A percentile compares a stretch with the other conserved stretches of the same genome.
phyloP scores from a whole-genome alignment of 2,888 invertebrate species.

The Leucozona laternaria region DNA sequence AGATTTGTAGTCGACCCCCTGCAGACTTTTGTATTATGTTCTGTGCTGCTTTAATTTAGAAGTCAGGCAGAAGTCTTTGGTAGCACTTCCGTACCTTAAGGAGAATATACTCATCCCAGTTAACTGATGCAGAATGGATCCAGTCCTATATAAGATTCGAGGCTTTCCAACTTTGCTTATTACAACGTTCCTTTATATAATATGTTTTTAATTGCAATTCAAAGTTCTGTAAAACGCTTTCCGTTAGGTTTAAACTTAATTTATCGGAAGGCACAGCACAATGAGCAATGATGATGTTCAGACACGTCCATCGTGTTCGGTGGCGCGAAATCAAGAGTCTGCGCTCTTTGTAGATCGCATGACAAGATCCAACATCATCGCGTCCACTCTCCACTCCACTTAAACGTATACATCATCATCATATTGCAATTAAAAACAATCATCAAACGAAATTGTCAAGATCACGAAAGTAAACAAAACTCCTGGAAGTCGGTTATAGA shows the following conservation, averaged over 20 bases:
- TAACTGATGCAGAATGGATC: not conserved
- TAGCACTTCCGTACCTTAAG: slow-evolving; percentile 14
- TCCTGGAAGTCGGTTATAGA: slow-evolving; percentile 2
- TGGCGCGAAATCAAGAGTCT: slow-evolving; percentile 41
- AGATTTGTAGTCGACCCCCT: slow-evolving; percentile 1
- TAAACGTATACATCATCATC: slow-evolving; percentile 53
- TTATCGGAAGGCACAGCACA: slow-evolving; percentile 21
- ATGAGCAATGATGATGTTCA: slow-evolving; percentile 16
- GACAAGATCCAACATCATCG: slow-evolving; percentile 60
- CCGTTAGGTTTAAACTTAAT: slow-evolving; percentile 59
- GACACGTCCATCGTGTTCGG: slow-evolving; percentile 25
- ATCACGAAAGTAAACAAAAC: slow-evolving; percentile 74
- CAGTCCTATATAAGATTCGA: not conserved
- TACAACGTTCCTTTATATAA: slow-evolving; percentile 27
- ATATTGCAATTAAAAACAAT: slow-evolving; percentile 73
- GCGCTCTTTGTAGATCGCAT: slow-evolving; percentile 48
- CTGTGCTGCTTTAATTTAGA: not conserved
- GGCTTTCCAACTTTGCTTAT: not conserved
- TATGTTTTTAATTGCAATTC: slow-evolving; percentile 55
- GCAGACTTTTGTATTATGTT: slow-evolving; percentile 1
- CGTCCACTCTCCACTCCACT: slow-evolving; percentile 23
- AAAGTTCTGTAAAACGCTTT: slow-evolving; percentile 45
- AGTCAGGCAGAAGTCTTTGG: not conserved
- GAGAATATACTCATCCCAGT: not conserved
- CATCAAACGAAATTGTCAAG: slow-evolving; percentile 74